These are phyloP conservation scores for Darevskia nairensis DNA, from an alignment of 2,797 vertebrate species.

Conservation along the genomic window DNA sequence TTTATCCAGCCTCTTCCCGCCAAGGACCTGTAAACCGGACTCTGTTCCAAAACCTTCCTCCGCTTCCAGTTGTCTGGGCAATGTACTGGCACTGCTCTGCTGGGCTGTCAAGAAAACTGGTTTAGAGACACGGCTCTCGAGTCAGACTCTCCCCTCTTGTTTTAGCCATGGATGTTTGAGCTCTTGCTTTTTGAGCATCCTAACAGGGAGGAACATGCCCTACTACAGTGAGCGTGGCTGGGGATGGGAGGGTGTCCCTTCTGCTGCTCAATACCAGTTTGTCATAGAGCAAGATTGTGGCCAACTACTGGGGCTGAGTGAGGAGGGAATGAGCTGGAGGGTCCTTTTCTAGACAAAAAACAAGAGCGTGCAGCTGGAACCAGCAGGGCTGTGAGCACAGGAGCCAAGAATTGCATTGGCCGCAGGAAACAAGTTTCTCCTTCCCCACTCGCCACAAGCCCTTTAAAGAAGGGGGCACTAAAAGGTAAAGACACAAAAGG, in stretches of 20 bases:
- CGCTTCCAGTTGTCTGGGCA: slow-evolving; percentile 84
- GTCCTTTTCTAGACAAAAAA: slow-evolving; percentile 43
- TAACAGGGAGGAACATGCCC: neutral
- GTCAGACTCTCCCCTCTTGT: slow-evolving; percentile 75
- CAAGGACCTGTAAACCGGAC: slow-evolving; percentile 85
- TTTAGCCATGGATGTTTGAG: slow-evolving; percentile 70
- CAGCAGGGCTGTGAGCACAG: slow-evolving; percentile 49
- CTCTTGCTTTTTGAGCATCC: slow-evolving; percentile 4
- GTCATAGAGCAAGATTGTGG: neutral
- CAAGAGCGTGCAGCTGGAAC: slow-evolving; percentile 40
- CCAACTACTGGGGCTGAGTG: slow-evolving; percentile 39
- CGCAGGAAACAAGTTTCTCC: slow-evolving; percentile 55
- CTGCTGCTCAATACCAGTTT: neutral
- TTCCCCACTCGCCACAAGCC: neutral
- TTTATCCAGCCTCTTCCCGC: slow-evolving; percentile 87
- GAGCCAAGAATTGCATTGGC: slow-evolving; percentile 47
- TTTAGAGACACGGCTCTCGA: slow-evolving; percentile 84
- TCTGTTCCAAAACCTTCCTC: slow-evolving; percentile 87
- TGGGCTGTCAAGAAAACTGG: slow-evolving; percentile 85
- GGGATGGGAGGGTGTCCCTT: neutral
- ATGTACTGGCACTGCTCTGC: slow-evolving; percentile 83
- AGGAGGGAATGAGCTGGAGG: slow-evolving; percentile 44
- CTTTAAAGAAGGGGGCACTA: slow-evolving; percentile 46
- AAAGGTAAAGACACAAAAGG: slow-evolving; percentile 7
- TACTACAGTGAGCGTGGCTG: neutral